Evolutionary conservation across 2,888 invertebrate species (phyloP), one percentile per base, ranked within the genome.

Genomic region (Sicus ferrugineus): DNA sequence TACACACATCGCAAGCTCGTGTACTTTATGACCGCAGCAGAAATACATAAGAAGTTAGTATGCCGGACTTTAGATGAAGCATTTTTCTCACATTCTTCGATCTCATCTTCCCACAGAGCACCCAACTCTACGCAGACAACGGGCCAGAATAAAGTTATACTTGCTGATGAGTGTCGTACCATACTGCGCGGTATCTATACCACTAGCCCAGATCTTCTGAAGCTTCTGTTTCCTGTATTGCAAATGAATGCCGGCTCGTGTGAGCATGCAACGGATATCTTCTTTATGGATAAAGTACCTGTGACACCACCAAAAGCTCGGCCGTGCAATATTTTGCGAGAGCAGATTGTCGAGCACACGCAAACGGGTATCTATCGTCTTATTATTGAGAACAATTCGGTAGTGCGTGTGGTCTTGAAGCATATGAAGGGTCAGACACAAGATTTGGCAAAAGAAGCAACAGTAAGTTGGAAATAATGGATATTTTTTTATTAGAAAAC

Each of bases 221-320:
- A 85, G 71, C 83, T 89, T n/a, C 85, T 95, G n/a, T 89, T 92
- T 68, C 93, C 95, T 0, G 87, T 93, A 58, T 83, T 96, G 0
- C 86, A 85, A 72, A 78, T 89, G 5, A 66, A 52, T 6, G 50
- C 50, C 11, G 48, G 30, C 0, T 84, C 86, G 1, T 75, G 80
- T 0, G 86, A 88, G 69, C 76, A 74, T 1, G 90, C 94, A 0
- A 92, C 93, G 0, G 95, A 98, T 85, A 83, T 92, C 67, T 93
- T 98, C 82, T 99, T 97, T 81, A 89, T 95, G 83, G 91, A 94
- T 74, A 86, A 91, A 0, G 81, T 99, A 23, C 90, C 94, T 3
- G 97, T 99, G 0, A 88, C 95, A 23, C 97, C 99, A 0, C 90
- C 94, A 0, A 91, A 91, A 80, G 91, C 93, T 11, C 88, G 99